Evolutionary conservation across 2,888 invertebrate species (phyloP).

Genomic region (Drosophila pegasa): DNA sequence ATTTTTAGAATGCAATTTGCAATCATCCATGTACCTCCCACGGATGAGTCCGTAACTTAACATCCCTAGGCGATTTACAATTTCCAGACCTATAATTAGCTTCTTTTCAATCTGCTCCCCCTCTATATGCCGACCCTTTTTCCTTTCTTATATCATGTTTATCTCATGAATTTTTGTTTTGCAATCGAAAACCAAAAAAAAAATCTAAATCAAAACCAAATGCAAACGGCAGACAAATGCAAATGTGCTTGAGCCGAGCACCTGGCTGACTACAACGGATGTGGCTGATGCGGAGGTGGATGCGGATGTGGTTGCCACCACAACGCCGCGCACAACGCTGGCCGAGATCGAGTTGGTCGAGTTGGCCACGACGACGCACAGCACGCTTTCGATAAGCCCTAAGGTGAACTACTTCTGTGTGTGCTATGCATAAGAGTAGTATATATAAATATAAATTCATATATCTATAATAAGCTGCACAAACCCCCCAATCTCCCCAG

Average conservation of each 20-base stretch:
- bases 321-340: constrained; percentile 41
- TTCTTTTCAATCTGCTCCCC: neutral
- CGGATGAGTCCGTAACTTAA: no score
- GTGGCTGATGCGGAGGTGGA: constrained; percentile 47
- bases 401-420: constrained; percentile 62
- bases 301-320: constrained; percentile 38
- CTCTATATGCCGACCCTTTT: neutral
- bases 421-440: constrained; percentile 33
- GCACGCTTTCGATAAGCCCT: constrained; percentile 62
- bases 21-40: no score
- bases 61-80: no score
- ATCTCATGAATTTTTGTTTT: constrained; percentile 21
- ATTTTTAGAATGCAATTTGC: neutral
- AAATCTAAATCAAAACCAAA: neutral
- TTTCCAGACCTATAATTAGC: no score
- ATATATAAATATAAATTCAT: constrained; percentile 8
- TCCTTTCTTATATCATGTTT: constrained; percentile 7
- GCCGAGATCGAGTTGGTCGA: constrained; percentile 52
- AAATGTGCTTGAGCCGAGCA: constrained; percentile 62
- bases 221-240: constrained; percentile 59
- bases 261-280: constrained; percentile 53
- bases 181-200: constrained; percentile 2
- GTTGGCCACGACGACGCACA: constrained; percentile 39
- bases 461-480: constrained; percentile 50
- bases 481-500: constrained; percentile 3